These are phyloP conservation scores for Helicoverpa assulta DNA, from an alignment of 2,888 invertebrate genomes.

Conservation along the genomic window DNA sequence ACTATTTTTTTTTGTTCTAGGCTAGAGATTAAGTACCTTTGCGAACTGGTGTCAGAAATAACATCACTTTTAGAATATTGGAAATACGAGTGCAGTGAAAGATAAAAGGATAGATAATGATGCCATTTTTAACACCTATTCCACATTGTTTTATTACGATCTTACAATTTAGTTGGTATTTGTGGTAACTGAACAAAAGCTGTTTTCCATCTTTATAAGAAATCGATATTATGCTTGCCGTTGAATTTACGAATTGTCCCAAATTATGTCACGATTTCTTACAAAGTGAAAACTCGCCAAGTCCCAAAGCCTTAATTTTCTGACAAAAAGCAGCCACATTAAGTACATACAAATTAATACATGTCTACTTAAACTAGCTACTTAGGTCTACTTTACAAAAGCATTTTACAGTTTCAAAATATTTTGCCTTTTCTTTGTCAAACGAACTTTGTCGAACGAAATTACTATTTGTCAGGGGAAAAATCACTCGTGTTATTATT, in stretches of 20 bases:
- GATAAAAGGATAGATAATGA: background rate
- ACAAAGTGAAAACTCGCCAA: conserved; percentile 31
- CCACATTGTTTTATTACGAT: conserved; percentile 4
- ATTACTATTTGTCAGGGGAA: conserved; percentile 33
- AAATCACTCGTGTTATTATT: no score
- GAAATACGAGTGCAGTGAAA: background rate
- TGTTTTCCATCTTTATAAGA: background rate
- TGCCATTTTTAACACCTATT: conserved; percentile 11
- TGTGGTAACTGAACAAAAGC: background rate
- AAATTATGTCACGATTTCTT: conserved; percentile 2
- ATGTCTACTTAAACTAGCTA: conserved; percentile 45
- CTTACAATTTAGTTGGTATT: background rate
- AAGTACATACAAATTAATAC: conserved; percentile 49
- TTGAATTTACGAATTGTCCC: background rate
- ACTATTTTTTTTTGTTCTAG: conserved; percentile 23
- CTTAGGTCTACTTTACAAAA: conserved; percentile 43
- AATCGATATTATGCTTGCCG: conserved; percentile 5
- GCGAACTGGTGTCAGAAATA: conserved; percentile 11
- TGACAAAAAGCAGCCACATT: conserved; percentile 33
- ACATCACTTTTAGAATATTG: background rate
- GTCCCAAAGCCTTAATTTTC: conserved; percentile 6
- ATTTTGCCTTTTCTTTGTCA: conserved; percentile 6
- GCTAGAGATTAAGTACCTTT: conserved; percentile 26
- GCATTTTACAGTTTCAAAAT: conserved; percentile 28
- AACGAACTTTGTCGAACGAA: background rate